These are phyloP conservation scores for Megalurothrips usitatus DNA, from an alignment of 2,888 invertebrate species.

Conservation along the genomic window DNA sequence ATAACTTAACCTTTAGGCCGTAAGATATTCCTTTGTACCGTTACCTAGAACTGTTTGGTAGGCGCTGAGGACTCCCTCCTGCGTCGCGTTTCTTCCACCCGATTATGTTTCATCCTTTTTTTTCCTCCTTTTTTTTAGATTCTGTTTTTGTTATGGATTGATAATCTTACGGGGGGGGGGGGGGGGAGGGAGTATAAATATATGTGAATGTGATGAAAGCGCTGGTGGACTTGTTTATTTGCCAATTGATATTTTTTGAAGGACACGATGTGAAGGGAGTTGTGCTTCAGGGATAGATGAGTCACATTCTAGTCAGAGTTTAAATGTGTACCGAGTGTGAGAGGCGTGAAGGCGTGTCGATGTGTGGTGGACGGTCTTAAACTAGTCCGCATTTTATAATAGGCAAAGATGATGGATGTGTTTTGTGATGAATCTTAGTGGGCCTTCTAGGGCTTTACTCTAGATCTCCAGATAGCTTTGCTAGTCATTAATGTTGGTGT, in stretches of 20 bases:
- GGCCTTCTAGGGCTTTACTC: background rate
- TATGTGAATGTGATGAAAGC: too few relatives aligned
- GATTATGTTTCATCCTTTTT: background rate
- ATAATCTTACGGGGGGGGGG: background rate
- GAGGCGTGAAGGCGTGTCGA: background rate
- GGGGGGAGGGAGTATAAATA: too few relatives aligned
- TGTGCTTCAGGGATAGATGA: background rate
- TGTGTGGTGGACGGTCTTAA: background rate
- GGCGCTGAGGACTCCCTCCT: too few relatives aligned
- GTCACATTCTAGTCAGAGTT: background rate
- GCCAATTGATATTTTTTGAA: constrained; percentile 22
- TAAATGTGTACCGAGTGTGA: background rate
- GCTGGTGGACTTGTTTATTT: background rate
- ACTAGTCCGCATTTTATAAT: too few relatives aligned
- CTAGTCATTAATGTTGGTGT: constrained; percentile 25
- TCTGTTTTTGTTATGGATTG: background rate
- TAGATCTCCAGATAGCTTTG: constrained; percentile 17
- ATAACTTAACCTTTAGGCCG: background rate
- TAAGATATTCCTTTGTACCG: background rate
- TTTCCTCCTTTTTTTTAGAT: background rate
- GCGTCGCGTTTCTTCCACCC: background rate
- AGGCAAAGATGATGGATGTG: background rate
- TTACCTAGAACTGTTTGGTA: background rate
- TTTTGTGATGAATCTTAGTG: constrained; percentile 11
- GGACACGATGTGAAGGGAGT: background rate